Conservation (phyloP, 2,888 invertebrate genomes). For the Scaptodrosophila latifasciaeformis region DNA sequence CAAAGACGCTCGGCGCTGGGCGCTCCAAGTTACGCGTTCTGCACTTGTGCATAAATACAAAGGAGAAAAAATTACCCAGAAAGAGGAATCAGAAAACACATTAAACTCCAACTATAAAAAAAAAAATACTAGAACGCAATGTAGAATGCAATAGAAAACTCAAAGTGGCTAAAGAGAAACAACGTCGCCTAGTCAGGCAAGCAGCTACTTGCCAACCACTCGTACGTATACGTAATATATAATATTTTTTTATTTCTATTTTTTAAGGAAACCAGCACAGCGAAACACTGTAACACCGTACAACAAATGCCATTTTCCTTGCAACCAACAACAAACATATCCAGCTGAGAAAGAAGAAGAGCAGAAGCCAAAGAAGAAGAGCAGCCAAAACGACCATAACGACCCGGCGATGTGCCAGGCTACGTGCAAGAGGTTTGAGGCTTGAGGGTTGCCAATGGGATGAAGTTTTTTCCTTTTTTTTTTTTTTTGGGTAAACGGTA, state of each 20-base stretch:
- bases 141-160: slow-evolving; percentile 32
- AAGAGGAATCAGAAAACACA: slow-evolving; percentile 11
- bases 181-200: slow-evolving; percentile 30
- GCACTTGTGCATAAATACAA: slow-evolving; percentile 64
- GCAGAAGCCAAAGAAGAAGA: not conserved
- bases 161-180: slow-evolving; percentile 24
- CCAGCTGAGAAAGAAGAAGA: no score
- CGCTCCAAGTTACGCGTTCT: slow-evolving; percentile 45
- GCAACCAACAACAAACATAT: no score
- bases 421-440: not conserved
- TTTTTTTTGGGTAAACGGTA: slow-evolving; percentile 62
- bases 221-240: slow-evolving; percentile 61
- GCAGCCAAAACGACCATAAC: not conserved
- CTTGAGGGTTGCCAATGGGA: no score
- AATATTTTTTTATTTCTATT: slow-evolving; percentile 5
- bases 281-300: not conserved
- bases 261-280: slow-evolving; percentile 28
- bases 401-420: not conserved
- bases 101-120: slow-evolving; percentile 46
- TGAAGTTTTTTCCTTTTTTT: no score
- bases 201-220: slow-evolving; percentile 48
- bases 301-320: no score
- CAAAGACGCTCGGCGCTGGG: no score
- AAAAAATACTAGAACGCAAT: slow-evolving; percentile 40
- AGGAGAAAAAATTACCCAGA: slow-evolving; percentile 19